Evolutionary conservation across 2,888 invertebrate species (phyloP), one percentile per base, ranked within the genome.

Genomic region (Athalia cordata): DNA sequence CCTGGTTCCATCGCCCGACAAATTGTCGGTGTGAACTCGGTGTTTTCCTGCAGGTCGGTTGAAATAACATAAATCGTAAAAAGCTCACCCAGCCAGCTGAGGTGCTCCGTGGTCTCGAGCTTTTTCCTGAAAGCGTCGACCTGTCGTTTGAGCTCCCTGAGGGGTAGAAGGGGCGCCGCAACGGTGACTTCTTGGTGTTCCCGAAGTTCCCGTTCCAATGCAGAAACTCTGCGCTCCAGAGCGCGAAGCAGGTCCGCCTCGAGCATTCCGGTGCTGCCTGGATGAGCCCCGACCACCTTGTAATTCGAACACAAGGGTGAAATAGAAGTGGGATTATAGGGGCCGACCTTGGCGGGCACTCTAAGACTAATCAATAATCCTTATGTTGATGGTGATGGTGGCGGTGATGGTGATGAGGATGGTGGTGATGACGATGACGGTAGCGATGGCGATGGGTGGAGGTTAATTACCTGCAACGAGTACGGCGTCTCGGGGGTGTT

Each of bases 81-180:
- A 64, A 64, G 85, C 91, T 91, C 87, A 93, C 93, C 93, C 81
- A 93, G 90, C 93, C 93, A 93, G 88, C 92, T 93, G 83, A 93
- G 91, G 86, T 92, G 92, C 85, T 93, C 93, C 77, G 93, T 92
- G 45, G 92, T 93, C 86, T 94, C 93, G 82, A 94, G 89, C 86
- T 93, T 93, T 84, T 92, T 91, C 84, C 92, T 90, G 86, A 94
- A 93, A 62, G 90, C 91, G 82, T 93, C 92, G 81, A 93, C 93
- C 86, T 93, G 93, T 77, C 90, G 90, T 85, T 92, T 92, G 80
- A 94, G 91, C 81, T 93, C 93, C 67, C 91, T 90, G 49, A 93
- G 91, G 62, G 91, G 90, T 59, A 91, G 88, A 29, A 92, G 92
- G 61, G 93, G 90, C 66, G 92, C 92, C 59, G 92, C 90, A 77